Conservation (phyloP, 2,888 invertebrate species). For the Lucinisca nassula region DNA sequence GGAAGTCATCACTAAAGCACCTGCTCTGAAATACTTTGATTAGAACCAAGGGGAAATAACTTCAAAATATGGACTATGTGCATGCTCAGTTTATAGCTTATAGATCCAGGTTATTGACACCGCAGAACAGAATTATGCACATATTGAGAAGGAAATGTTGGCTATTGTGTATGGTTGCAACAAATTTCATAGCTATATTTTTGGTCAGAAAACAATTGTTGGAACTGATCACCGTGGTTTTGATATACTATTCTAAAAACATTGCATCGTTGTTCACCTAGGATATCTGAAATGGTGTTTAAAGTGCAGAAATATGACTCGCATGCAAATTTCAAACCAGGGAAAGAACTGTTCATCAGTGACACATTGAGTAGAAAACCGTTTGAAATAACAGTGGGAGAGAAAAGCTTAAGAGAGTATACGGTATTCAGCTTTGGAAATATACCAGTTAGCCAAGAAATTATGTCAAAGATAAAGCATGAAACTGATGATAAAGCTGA, state of each 20-base stretch:
- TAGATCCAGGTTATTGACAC: conserved; percentile 60
- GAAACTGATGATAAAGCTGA: conserved; percentile 49
- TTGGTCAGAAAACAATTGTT: conserved; percentile 54
- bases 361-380: conserved; percentile 62
- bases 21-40: conserved; percentile 44
- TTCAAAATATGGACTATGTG: conserved; percentile 62
- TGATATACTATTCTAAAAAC: conserved; percentile 65
- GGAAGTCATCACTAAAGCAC: conserved; percentile 22
- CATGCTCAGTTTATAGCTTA: conserved; percentile 66
- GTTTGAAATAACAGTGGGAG: not conserved
- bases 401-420: conserved; percentile 1
- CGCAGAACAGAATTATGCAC: conserved; percentile 66
- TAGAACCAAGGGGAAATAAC: conserved; percentile 59
- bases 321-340: conserved; percentile 48
- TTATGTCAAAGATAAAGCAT: conserved; percentile 19
- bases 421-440: conserved; percentile 18
- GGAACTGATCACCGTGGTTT: conserved; percentile 71
- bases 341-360: conserved; percentile 61
- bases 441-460: conserved; percentile 32
- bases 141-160: conserved; percentile 75
- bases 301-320: conserved; percentile 64
- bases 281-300: conserved; percentile 72
- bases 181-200: conserved; percentile 68
- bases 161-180: conserved; percentile 62
- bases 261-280: conserved; percentile 32